Percentiles rank a stretch among this genome's conserved stretches.
Conservation (phyloP, 2,797 vertebrate species). For the Etheostoma perlongum region DNA sequence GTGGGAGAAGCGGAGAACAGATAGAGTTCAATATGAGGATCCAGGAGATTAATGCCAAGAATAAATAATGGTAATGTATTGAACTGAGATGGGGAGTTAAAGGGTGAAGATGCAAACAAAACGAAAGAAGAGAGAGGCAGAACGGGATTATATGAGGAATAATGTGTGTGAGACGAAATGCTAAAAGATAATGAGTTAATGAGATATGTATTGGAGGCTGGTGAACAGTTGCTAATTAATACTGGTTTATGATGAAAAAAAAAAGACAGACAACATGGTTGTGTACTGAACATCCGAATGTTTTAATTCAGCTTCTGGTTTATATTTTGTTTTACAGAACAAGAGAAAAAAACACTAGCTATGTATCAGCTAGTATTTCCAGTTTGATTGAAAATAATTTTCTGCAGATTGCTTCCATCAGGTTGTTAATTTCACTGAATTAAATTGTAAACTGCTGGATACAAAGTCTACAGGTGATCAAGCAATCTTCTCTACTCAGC, state of each 20-base stretch:
- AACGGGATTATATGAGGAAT: slow-evolving; percentile 1
- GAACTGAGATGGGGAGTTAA: slow-evolving; percentile 4
- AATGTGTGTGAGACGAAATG: neutral
- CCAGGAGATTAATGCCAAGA: slow-evolving; percentile 24
- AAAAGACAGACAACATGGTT: neutral
- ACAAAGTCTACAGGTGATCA: slow-evolving; percentile 24
- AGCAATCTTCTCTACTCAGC: slow-evolving; percentile 14
- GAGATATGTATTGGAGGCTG: slow-evolving; percentile 1
- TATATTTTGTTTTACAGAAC: neutral
- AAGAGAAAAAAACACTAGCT: neutral
- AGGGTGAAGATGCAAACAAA: slow-evolving; percentile 21
- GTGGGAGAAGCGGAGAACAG: slow-evolving; percentile 5
- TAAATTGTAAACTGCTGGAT: slow-evolving; percentile 19
- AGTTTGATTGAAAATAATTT: slow-evolving; percentile 36
- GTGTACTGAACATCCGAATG: neutral
- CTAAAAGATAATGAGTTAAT: neutral
- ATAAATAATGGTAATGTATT: slow-evolving; percentile 22
- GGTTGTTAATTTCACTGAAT: slow-evolving; percentile 30
- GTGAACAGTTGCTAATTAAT: neutral
- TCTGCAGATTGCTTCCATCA: slow-evolving; percentile 40
- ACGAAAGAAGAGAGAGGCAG: slow-evolving; percentile 8
- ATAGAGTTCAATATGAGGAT: slow-evolving; percentile 27
- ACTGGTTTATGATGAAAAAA: neutral
- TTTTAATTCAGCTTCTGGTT: neutral
- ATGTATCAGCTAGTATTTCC: slow-evolving; percentile 20